Evolutionary conservation across 2,888 invertebrate genomes (phyloP).

Genomic region (Theodoxus fluviatilis): DNA sequence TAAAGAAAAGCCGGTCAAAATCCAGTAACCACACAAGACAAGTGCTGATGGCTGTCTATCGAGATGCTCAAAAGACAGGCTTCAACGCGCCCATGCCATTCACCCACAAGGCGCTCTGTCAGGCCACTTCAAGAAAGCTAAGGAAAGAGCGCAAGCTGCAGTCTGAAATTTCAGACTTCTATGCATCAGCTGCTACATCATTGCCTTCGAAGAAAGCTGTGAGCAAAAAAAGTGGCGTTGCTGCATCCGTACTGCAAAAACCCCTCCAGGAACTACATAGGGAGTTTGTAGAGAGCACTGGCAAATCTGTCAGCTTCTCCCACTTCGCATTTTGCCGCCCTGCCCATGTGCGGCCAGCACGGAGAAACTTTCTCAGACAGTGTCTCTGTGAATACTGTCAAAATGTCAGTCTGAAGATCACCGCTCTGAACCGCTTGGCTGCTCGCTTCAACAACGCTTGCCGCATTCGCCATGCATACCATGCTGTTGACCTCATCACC

Average conservation of each 20-base stretch:
- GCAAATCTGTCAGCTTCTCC: background rate
- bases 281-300: background rate
- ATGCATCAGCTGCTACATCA: background rate
- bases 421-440: background rate
- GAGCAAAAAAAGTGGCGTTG: background rate
- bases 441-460: background rate
- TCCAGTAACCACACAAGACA: no score
- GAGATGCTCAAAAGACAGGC: no score
- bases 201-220: slow-evolving; percentile 5
- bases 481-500: slow-evolving; percentile 11
- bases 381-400: slow-evolving; percentile 14
- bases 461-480: background rate
- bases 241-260: background rate
- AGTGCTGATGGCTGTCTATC: no score
- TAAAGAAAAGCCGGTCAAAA: no score
- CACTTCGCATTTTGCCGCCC: background rate
- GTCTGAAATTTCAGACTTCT: background rate
- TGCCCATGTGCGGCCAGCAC: background rate
- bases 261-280: background rate
- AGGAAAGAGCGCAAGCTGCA: background rate
- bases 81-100: no score
- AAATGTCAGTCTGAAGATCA: background rate
- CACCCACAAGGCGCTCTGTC: no score
- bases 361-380: no score
- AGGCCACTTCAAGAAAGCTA: no score